Base-by-base conservation (phyloP, 1,140 invertebrate genomes). In the Drosophila persimilis region DNA sequence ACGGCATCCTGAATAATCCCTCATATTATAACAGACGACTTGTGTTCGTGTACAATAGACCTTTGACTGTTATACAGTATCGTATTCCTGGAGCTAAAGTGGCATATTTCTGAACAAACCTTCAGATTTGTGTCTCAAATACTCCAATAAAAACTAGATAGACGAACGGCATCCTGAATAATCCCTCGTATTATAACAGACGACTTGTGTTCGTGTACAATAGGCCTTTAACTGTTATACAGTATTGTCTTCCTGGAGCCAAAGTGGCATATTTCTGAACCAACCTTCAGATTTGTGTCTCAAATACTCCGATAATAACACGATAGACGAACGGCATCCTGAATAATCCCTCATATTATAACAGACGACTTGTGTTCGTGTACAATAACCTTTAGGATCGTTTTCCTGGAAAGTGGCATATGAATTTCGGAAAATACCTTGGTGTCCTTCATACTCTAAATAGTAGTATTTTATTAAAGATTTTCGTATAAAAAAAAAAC, bases 381-480 rank as follows among this genome's bases (percentile, higher is more conserved):
- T n/a, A 66, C 58, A 74, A 4, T n/a, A 6, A 0, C 1, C 22
- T 4, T 2, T 31, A 20, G 11, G 15, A 8, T 41, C 54, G n/a
- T 54, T 57, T 45, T 43, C 31, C 13, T 3, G 60, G 67, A 75
- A 75, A 75, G 73, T 75, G 72, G 62, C 69, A 73, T 62, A 51
- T 20, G 20, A 2, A 1, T 35, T 63, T 44, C 0, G 15, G 15
- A 20, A 0, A 1, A 26, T 9, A 3, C 2, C 2, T 26, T 15
- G 76, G 20, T 76, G 74, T 79, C 63, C 83, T 77, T 66, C 73
- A 77, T 71, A 24, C 79, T 83, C 77, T 77, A 26, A 26, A 26
- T 26, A 26, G 24, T 26, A 26, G 24, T 5, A 26, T 26, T 26
- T 26, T 26, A 0, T 5, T 26, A 26, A 5, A 26, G 4, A 26